phyloP scores from a whole-genome alignment of 2,113 vertebrate species.

The Oophaga pumilio region DNA sequence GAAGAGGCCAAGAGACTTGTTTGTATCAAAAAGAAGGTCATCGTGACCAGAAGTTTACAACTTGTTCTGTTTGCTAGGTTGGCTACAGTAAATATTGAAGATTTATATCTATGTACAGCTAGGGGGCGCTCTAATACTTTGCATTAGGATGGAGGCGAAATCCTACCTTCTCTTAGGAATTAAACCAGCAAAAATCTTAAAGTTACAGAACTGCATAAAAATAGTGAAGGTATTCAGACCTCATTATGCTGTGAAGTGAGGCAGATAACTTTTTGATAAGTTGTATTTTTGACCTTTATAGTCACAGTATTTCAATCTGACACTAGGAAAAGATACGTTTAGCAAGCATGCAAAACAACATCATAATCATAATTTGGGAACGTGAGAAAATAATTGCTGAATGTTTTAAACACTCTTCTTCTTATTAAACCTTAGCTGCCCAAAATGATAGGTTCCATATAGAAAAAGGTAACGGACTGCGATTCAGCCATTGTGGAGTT shows the following conservation, averaged over 20 bases:
- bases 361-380: neutral
- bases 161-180: neutral
- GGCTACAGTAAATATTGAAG: neutral
- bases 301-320: neutral
- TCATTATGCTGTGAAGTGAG: neutral
- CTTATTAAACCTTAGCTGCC: neutral
- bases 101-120: neutral
- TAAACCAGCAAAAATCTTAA: neutral
- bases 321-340: neutral
- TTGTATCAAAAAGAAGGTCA: slow-evolving; percentile 34
- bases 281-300: neutral
- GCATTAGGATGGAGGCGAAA: neutral
- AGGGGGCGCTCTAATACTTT: slow-evolving; percentile 54
- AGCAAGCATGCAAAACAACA: neutral
- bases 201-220: neutral
- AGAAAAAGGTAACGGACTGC: slow-evolving; percentile 73
- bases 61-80: slow-evolving; percentile 17
- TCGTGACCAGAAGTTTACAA: slow-evolving; percentile 29
- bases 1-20: slow-evolving; percentile 31
- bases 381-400: neutral
- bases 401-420: neutral
- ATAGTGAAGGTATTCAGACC: neutral
- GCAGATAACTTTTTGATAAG: too few relatives aligned
- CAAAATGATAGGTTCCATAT: neutral
- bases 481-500: slow-evolving; percentile 63